Base-by-base conservation (phyloP, 2,888 invertebrate species). In the Brenthis ino region DNA sequence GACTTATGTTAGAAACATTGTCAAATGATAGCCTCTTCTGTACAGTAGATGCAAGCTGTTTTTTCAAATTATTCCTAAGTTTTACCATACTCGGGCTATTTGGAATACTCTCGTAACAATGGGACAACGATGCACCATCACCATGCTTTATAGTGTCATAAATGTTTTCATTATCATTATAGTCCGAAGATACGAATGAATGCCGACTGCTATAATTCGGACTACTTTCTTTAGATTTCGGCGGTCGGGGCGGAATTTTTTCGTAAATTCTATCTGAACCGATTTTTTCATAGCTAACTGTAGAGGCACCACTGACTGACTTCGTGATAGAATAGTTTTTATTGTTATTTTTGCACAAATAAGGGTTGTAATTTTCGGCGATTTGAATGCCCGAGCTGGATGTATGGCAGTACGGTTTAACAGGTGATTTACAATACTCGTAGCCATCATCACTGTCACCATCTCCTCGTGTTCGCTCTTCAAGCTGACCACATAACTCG, bases 61-160 rank as follows among this genome's bases (percentile, higher is more conserved):
- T 89, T 76, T 85, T 91, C 47, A 88, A 77, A 78, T 87, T 91
- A 64, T 84, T 85, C 37, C 91, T 80, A 20, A 91, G 70, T 72
- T 91, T 93, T 6, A 91, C 88, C 85, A 90, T 85, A 72, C 89
- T 93, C 0, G 93, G 93, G 75, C 93, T 93, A 72, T 93, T 93
- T 0, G 93, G 93, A 75, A 93, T 93, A 56, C 94, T 94, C 77
- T 95, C 95, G 79, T 95, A 95, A 74, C 94, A 94, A 78, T 94
- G 94, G 0, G 94, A 94, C 24, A 93, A 79, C 0, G 94, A 93
- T 1, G 81, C 82, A 0, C 84, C 89, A 66, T 94, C 94, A 1
- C 85, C 83, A 57, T 94, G 93, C 77, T 94, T 95, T 70, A 95
- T 95, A 1, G 94, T 94, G 72, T 94, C 95, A 75, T 95, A 95